Evolutionary conservation across 2,888 invertebrate genomes (phyloP), one percentile per base, ranked within the genome.

Genomic region (Sphaerophoria rueppellii): DNA sequence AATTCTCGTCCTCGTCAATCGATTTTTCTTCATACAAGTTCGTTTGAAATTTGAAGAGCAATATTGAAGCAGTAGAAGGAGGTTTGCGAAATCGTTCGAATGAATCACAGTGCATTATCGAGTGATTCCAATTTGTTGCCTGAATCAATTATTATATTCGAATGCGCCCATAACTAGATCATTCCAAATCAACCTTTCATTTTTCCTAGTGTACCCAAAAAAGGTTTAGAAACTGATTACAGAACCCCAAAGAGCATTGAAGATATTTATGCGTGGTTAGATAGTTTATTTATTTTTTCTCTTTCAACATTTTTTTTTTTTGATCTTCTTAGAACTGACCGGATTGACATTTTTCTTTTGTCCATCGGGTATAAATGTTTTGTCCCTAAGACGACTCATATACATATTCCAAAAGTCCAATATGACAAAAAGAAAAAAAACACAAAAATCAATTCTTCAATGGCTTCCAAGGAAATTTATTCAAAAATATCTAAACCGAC

Each of bases 391-490:
- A 63, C 73, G 67, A 55, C 65, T 85, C 76, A 85, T 80, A 85
- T 85, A 85, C 80, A 81, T 81, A 85, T 73, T 73, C 61, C 34
- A 14, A 37, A 54, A 61, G 60, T 58, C 69, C 61, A 75, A 61
- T 63, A 71, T 70, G 82, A 78, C 12, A 54, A n/a, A 7, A 50
- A 67, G 69, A 70, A 55, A 61, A 65, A 60, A 40, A 46, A 69
- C 40, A 34, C 16, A 40, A 46, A n/a, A 34, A 67, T 69, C 55
- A 48, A 67, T 72, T 63, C 69, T 74, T 74, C 67, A 76, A 76
- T 77, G 76, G 85, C 63, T 85, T 85, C 77, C 81, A 60, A 73
- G 57, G 85, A 85, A 85, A 85, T 85, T 85, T 77, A 85, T 85
- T 76, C 81, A 81, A 35, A 24, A 73, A 55, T 40, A 40, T 70